phyloP scores from a whole-genome alignment of 2,888 invertebrate genomes.

The Sepioteuthis lessoniana region DNA sequence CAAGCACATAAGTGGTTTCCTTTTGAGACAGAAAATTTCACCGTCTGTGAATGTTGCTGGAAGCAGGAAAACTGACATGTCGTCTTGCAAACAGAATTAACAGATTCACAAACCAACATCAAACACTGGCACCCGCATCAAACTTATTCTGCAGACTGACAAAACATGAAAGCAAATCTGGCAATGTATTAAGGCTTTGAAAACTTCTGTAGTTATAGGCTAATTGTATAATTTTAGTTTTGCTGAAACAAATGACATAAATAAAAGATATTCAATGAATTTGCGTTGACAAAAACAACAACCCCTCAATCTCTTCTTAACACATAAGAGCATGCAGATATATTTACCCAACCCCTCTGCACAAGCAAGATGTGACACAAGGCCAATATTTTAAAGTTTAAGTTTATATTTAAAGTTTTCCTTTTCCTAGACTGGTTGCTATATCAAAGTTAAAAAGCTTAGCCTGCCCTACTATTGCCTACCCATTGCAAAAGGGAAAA shows the following conservation, averaged over 20 bases:
- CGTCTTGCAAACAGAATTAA: neutral
- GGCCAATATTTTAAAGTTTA: too few relatives aligned
- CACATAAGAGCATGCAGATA: too few relatives aligned
- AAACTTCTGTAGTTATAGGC: neutral
- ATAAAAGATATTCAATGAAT: neutral
- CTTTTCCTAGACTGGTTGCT: too few relatives aligned
- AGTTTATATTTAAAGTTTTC: too few relatives aligned
- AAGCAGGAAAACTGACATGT: conserved; percentile 11
- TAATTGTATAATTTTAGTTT: neutral
- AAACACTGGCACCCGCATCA: neutral
- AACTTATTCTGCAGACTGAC: neutral
- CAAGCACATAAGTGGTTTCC: neutral
- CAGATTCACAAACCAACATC: conserved; percentile 8
- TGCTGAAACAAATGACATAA: neutral
- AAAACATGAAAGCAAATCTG: neutral
- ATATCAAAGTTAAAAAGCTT: too few relatives aligned
- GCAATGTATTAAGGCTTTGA: neutral
- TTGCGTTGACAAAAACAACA: neutral
- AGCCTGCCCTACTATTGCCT: too few relatives aligned
- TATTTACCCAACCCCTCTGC: too few relatives aligned
- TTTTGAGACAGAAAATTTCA: neutral
- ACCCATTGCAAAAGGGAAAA: too few relatives aligned
- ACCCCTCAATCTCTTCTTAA: too few relatives aligned
- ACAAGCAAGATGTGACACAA: too few relatives aligned
- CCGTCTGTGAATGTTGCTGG: neutral